These are phyloP conservation scores for Macaria notata DNA, from an alignment of 2,888 invertebrate species.

Conservation along the genomic window DNA sequence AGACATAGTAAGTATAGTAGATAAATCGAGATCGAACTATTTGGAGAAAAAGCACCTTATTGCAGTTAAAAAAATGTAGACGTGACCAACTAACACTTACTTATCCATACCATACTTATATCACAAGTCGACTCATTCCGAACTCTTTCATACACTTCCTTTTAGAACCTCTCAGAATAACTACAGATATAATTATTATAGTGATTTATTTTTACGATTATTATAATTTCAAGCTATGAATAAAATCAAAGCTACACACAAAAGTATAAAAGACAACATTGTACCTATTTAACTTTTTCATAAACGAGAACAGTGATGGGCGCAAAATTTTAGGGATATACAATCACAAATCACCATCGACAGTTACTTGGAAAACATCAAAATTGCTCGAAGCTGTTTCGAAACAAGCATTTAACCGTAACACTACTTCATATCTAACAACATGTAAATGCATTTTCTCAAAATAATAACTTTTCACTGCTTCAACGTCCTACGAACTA, in stretches of 20 bases:
- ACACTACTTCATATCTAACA: slow-evolving; percentile 54
- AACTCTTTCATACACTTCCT: slow-evolving; percentile 38
- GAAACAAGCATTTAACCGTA: slow-evolving; percentile 49
- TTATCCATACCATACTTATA: slow-evolving; percentile 66
- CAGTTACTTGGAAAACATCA: slow-evolving; percentile 2
- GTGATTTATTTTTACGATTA: slow-evolving; percentile 13
- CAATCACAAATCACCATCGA: neutral
- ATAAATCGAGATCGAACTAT: neutral
- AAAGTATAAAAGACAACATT: neutral
- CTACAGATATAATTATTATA: slow-evolving; percentile 10
- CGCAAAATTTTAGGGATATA: neutral
- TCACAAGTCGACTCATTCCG: slow-evolving; percentile 67
- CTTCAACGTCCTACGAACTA: slow-evolving; percentile 27
- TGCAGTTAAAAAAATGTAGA: slow-evolving; percentile 9
- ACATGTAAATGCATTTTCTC: slow-evolving; percentile 71
- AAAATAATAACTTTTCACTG: slow-evolving; percentile 58
- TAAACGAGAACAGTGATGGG: slow-evolving; percentile 1
- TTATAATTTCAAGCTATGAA: slow-evolving; percentile 10
- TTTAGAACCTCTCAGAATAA: slow-evolving; percentile 32
- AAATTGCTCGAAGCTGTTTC: slow-evolving; percentile 41
- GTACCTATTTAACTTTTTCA: neutral
- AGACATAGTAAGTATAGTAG: no score
- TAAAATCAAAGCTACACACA: slow-evolving; percentile 4
- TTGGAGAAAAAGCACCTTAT: neutral
- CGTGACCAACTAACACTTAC: slow-evolving; percentile 41